phyloP scores from a whole-genome alignment of 2,113 vertebrate species.

The Cinclus mexicanus region DNA sequence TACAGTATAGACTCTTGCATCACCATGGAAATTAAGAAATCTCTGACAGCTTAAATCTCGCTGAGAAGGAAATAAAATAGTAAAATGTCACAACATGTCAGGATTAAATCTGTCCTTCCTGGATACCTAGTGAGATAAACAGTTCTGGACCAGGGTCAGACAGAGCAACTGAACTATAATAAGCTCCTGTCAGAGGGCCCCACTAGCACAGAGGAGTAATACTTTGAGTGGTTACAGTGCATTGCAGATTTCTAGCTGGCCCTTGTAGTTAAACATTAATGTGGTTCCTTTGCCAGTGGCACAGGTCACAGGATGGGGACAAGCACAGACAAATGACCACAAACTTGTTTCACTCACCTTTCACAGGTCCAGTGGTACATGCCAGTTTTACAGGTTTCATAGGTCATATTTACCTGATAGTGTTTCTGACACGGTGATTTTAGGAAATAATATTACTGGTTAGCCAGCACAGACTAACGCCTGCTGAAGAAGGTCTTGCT shows the following conservation, averaged over 20 bases:
- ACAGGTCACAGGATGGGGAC: neutral
- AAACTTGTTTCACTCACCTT: neutral
- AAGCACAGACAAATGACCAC: neutral
- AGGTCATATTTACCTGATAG: neutral
- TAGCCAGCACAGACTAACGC: neutral
- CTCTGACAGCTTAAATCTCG: neutral
- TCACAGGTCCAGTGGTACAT: neutral
- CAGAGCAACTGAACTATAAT: neutral
- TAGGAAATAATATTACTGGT: neutral
- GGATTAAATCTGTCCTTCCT: neutral
- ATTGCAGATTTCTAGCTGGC: neutral
- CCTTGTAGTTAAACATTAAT: neutral
- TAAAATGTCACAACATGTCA: neutral
- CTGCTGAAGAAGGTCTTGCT: neutral
- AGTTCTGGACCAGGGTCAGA: neutral
- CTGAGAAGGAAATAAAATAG: neutral
- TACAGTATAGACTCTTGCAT: neutral
- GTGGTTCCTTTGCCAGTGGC: neutral
- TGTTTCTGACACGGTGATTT: neutral
- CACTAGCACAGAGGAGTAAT: neutral
- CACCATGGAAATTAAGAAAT: conserved; percentile 2
- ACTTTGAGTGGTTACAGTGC: neutral
- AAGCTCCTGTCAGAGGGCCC: neutral
- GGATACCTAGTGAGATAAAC: neutral
- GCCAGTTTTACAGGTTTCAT: neutral